phyloP scores from a whole-genome alignment of 2,888 invertebrate genomes.

The Stratiomys singularior region DNA sequence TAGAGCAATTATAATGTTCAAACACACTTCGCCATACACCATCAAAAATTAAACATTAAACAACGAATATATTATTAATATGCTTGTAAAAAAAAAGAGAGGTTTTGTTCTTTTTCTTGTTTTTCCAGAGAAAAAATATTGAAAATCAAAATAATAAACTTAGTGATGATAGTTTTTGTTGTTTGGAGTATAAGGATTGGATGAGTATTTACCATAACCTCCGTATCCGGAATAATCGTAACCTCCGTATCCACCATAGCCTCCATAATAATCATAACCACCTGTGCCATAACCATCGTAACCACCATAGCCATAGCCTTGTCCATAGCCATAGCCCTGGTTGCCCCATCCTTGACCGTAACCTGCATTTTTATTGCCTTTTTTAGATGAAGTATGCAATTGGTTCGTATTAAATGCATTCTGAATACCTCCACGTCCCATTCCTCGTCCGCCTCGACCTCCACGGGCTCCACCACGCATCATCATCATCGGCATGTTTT shows the following conservation, averaged over 20 bases:
- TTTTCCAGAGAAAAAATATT: slow-evolving; percentile 47
- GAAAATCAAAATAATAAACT: slow-evolving; percentile 49
- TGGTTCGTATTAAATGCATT: slow-evolving; percentile 20
- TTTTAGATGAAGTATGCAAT: slow-evolving; percentile 35
- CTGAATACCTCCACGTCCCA: slow-evolving; percentile 68
- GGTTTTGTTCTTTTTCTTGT: slow-evolving; percentile 53
- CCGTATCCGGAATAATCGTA: slow-evolving; percentile 84
- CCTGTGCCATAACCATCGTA: slow-evolving; percentile 81
- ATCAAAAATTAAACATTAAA: slow-evolving; percentile 46
- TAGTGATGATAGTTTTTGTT: slow-evolving; percentile 62
- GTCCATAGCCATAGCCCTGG: slow-evolving; percentile 75
- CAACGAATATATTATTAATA: slow-evolving; percentile 45
- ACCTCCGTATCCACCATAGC: slow-evolving; percentile 81
- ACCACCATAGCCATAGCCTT: slow-evolving; percentile 74
- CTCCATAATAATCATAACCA: slow-evolving; percentile 78
- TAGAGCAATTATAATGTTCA: slow-evolving; percentile 38
- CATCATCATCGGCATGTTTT: slow-evolving; percentile 73
- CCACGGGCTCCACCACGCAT: slow-evolving; percentile 74
- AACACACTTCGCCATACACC: slow-evolving; percentile 51
- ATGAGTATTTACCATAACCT: slow-evolving; percentile 78
- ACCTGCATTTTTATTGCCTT: slow-evolving; percentile 56
- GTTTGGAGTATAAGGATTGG: slow-evolving; percentile 62
- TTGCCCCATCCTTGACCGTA: slow-evolving; percentile 72
- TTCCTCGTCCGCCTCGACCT: slow-evolving; percentile 71
- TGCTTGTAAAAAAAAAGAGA: slow-evolving; percentile 44